A percentile compares a stretch with the other conserved stretches of the same genome.
These are phyloP conservation scores for Drosophila paulistorum DNA, from an alignment of 1,140 invertebrate species.

Conservation along the genomic window DNA sequence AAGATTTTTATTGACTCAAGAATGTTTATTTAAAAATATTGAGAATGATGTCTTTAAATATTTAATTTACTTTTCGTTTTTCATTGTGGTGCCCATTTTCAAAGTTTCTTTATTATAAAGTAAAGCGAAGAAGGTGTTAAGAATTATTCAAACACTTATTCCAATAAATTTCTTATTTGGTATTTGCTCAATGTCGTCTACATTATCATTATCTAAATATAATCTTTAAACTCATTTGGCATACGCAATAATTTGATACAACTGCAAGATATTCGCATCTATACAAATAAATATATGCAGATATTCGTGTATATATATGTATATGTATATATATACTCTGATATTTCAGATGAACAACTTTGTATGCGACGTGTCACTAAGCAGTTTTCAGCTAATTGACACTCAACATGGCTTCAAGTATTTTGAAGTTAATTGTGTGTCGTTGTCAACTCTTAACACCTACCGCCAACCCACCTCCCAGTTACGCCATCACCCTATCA, in stretches of 20 bases:
- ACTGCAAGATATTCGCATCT: not conserved
- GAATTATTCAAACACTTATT: conserved; percentile 7
- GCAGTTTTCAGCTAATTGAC: conserved; percentile 71
- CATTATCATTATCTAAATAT: conserved; percentile 34
- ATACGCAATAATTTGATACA: conserved; percentile 45
- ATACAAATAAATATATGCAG: conserved; percentile 27
- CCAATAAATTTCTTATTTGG: conserved; percentile 23
- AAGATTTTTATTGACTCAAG: not conserved
- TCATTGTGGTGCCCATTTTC: too few relatives aligned
- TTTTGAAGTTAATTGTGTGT: conserved; percentile 79
- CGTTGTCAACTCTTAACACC: conserved; percentile 56
- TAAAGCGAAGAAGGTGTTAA: not conserved
- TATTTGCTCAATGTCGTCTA: conserved; percentile 31
- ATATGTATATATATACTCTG: conserved; percentile 46
- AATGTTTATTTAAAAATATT: too few relatives aligned
- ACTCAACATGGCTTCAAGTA: conserved; percentile 76
- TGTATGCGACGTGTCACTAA: conserved; percentile 58
- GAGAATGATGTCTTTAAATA: too few relatives aligned
- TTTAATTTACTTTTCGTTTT: too few relatives aligned
- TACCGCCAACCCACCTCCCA: not conserved
- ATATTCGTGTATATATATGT: conserved; percentile 46
- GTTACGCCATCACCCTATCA: not conserved
- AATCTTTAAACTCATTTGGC: conserved; percentile 42
- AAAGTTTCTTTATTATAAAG: too few relatives aligned
- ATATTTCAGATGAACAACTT: conserved; percentile 56